Base-by-base conservation (phyloP, 2,888 invertebrate genomes). In the Disparrhopalites patrizii region DNA sequence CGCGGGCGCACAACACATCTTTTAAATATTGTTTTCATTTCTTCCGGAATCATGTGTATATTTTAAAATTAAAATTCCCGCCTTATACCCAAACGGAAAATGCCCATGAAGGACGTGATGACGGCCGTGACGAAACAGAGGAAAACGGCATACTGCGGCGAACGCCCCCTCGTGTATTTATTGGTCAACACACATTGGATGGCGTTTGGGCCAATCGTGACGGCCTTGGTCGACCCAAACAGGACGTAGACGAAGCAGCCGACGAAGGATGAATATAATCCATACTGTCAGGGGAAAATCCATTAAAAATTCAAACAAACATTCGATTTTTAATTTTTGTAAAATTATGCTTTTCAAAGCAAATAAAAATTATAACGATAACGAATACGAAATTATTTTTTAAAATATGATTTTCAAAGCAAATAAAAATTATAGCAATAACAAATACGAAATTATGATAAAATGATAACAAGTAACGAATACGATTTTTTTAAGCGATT, bases 191-290 rank as follows among this genome's bases (percentile, higher is more conserved):
- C 50, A 27, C 61, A 60, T 38, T 61, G 64, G 20, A 66, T 66
- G 0, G 65, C 66, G 0, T 66, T 70, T 8, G 68, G 68, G n/a
- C 73, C 58, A 15, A 73, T 73, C 1, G 73, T 73, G 8, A 72
- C 67, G 15, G 66, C 68, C 54, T 70, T 65, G 18, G 70, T 69
- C 23, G 64, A 57, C 25, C 96, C 96, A 75, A 96, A 86, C 66
- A 95, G 79, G 62, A 89, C 86, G 81, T 96, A 97, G 51, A 96
- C 85, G 79, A 96, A 90, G 77, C 93, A 93, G 1, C 95, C 94
- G 80, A 93, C 85, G 80, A 96, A 96, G 0, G 95, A 90, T 0
- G 94, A 93, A 81, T 96, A 96, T 56, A 97, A 83, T 2, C 96
- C 96, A 81, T 92, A 94, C 52, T 55, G 47, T 7, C 36, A n/a